A percentile compares a stretch with the other conserved stretches of the same genome.
phyloP scores from a whole-genome alignment of 2,888 invertebrate species.

The Nomada fabriciana region DNA sequence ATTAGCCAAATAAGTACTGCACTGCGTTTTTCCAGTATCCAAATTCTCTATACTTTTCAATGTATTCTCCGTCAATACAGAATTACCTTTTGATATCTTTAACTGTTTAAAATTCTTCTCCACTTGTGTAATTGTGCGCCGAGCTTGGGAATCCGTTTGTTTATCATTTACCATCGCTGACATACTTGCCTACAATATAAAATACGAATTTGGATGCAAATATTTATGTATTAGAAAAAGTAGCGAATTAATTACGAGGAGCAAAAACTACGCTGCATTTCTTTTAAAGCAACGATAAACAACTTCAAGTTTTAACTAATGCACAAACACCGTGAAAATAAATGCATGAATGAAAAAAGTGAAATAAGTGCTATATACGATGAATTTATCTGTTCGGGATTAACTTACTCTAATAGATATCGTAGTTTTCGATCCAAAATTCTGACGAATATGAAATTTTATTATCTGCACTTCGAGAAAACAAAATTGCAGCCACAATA shows the following conservation, averaged over 20 bases:
- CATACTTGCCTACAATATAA: slow-evolving; percentile 17
- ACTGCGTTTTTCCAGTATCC: slow-evolving; percentile 2
- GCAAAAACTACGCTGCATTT: neutral
- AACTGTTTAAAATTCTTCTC: slow-evolving; percentile 63
- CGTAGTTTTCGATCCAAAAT: neutral
- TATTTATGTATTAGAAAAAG: neutral
- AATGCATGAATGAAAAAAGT: too few species aligned
- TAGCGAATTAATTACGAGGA: neutral
- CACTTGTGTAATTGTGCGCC: slow-evolving; percentile 39
- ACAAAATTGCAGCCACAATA: neutral
- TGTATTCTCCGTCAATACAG: slow-evolving; percentile 30
- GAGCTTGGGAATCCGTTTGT: slow-evolving; percentile 52
- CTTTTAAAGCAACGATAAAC: too few species aligned
- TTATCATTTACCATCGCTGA: slow-evolving; percentile 65
- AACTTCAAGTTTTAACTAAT: too few species aligned
- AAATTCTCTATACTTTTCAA: slow-evolving; percentile 31
- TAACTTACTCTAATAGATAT: neutral
- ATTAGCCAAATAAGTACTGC: slow-evolving; percentile 6
- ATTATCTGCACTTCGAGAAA: neutral
- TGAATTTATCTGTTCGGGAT: neutral
- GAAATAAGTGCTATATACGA: too few species aligned
- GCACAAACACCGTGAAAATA: too few species aligned
- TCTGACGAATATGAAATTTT: neutral
- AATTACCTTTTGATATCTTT: slow-evolving; percentile 54
- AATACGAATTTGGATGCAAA: neutral